Percentiles rank a stretch among this genome's conserved stretches.
phyloP scores from a whole-genome alignment of 1,140 invertebrate genomes.

The Phthorimaea operculella region DNA sequence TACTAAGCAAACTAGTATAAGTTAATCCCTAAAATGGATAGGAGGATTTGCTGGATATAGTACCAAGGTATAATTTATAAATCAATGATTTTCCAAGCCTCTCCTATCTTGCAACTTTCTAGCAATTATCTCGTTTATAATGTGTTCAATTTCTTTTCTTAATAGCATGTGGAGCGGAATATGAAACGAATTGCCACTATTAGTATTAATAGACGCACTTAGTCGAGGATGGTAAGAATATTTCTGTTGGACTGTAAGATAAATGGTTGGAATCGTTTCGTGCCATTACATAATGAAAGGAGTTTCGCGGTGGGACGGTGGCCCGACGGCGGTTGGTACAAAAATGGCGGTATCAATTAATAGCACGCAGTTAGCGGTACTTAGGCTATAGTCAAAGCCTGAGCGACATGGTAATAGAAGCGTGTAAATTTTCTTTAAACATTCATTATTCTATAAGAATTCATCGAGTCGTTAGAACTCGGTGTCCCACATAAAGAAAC shows the following conservation, averaged over 20 bases:
- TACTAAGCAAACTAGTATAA: too few species aligned
- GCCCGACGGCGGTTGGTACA: conserved; percentile 21
- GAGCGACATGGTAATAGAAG: too few species aligned
- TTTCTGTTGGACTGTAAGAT: conserved; percentile 15
- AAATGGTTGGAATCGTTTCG: conserved; percentile 21
- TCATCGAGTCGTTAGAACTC: too few species aligned
- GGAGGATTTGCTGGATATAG: too few species aligned
- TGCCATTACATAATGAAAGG: conserved; percentile 27
- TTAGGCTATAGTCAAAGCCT: too few species aligned
- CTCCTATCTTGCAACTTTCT: too few species aligned
- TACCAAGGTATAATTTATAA: too few species aligned
- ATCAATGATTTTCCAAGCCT: too few species aligned
- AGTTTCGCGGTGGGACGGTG: conserved; percentile 10
- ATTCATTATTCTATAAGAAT: too few species aligned
- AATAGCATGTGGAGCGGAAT: conserved; percentile 18
- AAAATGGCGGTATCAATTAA: conserved; percentile 62
- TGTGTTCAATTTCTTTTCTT: background rate
- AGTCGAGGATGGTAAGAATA: conserved; percentile 19
- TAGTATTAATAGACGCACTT: conserved; percentile 25
- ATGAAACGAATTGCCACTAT: conserved; percentile 23
- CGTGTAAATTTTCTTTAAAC: too few species aligned
- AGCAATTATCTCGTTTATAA: background rate
- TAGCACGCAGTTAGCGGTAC: conserved; percentile 18
- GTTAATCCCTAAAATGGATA: too few species aligned
- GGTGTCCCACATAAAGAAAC: too few species aligned